These are phyloP conservation scores for Drosophila acutilabella DNA, from an alignment of 2,888 invertebrate genomes.

Conservation along the genomic window DNA sequence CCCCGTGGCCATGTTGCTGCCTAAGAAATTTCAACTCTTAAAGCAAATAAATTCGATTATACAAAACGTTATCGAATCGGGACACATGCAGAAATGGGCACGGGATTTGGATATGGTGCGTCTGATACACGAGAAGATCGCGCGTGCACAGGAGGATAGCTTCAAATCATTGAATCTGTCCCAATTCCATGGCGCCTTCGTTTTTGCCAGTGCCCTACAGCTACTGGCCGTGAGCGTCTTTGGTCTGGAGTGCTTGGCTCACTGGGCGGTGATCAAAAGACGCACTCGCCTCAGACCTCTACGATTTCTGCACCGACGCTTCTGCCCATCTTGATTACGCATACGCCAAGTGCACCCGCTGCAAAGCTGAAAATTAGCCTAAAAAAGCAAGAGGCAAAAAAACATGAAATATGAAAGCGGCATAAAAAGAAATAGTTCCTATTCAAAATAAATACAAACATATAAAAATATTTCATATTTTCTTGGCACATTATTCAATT, in stretches of 20 bases:
- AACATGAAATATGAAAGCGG: neutral
- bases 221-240: slow-evolving; percentile 59
- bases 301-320: slow-evolving; percentile 63
- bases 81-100: slow-evolving; percentile 84
- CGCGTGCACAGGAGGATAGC: slow-evolving; percentile 55
- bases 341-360: slow-evolving; percentile 33
- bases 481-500: slow-evolving; percentile 79
- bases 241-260: slow-evolving; percentile 59
- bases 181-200: slow-evolving; percentile 78
- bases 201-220: slow-evolving; percentile 58
- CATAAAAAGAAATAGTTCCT: slow-evolving; percentile 19
- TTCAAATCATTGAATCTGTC: slow-evolving; percentile 71
- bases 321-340: slow-evolving; percentile 36
- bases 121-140: slow-evolving; percentile 71
- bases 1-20: slow-evolving; percentile 82
- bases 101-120: slow-evolving; percentile 80
- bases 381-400: slow-evolving; percentile 26
- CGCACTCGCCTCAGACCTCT: slow-evolving; percentile 60
- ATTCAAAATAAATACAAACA: slow-evolving; percentile 25
- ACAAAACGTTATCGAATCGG: slow-evolving; percentile 83
- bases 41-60: slow-evolving; percentile 83
- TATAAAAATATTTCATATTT: slow-evolving; percentile 61
- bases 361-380: slow-evolving; percentile 2
- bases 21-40: slow-evolving; percentile 82
- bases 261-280: slow-evolving; percentile 52